Percentiles rank a stretch among this genome's conserved stretches.
These are phyloP conservation scores for Cydia pomonella DNA, from an alignment of 1,140 invertebrate genomes.

Conservation along the genomic window DNA sequence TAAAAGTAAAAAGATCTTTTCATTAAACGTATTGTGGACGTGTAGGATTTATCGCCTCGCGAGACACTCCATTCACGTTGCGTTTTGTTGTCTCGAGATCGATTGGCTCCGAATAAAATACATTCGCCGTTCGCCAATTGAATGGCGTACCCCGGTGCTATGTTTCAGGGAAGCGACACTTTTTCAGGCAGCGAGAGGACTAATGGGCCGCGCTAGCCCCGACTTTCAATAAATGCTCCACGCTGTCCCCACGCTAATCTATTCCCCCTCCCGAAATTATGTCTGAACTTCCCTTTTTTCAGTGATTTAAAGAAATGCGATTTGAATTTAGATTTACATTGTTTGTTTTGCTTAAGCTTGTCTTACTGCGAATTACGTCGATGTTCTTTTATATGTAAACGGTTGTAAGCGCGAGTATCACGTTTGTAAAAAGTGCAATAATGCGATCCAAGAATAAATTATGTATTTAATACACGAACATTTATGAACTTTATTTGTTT, in stretches of 20 bases:
- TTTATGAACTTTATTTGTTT: background rate
- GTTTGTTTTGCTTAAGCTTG: conserved; percentile 27
- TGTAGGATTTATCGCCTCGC: conserved; percentile 70
- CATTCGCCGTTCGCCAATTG: conserved; percentile 75
- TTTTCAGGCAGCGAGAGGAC: conserved; percentile 68
- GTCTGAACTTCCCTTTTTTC: conserved; percentile 30
- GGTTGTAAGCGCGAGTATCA: background rate
- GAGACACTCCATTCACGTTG: conserved; percentile 71
- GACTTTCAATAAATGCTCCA: conserved; percentile 75
- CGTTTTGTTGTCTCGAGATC: conserved; percentile 78
- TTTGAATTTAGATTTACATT: conserved; percentile 34
- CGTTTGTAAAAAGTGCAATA: background rate
- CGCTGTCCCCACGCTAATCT: conserved; percentile 43
- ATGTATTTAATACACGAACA: background rate
- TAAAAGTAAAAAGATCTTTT: conserved; percentile 67
- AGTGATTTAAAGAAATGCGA: conserved; percentile 31
- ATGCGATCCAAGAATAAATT: background rate
- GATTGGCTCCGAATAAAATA: conserved; percentile 77
- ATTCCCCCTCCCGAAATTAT: conserved; percentile 35
- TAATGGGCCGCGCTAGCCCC: conserved; percentile 72
- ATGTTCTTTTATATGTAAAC: background rate
- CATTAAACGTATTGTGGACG: conserved; percentile 72
- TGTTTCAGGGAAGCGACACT: conserved; percentile 76
- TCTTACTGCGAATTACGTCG: background rate
- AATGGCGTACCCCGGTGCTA: conserved; percentile 70